Percentiles rank a stretch among this genome's conserved stretches.
These are phyloP conservation scores for Andrena chrysosceles DNA, from an alignment of 2,888 invertebrate genomes.

Conservation along the genomic window DNA sequence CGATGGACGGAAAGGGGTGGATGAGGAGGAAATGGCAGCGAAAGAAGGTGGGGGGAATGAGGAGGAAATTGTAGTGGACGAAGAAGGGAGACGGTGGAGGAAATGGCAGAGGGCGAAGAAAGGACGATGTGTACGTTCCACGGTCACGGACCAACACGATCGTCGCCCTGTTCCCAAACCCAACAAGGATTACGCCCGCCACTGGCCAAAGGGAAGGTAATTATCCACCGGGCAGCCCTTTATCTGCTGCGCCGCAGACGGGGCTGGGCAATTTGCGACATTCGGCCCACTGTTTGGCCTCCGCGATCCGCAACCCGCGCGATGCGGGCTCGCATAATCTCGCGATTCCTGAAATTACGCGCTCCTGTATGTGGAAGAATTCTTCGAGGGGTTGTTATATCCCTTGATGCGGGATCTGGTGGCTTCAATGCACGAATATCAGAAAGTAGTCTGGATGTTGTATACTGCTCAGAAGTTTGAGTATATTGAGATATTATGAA, in stretches of 20 bases:
- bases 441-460: no score
- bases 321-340: slow-evolving; percentile 28
- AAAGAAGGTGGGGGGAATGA: neutral
- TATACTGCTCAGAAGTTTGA: no score
- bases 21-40: neutral
- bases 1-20: no score
- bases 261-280: slow-evolving; percentile 29
- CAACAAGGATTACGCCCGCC: slow-evolving; percentile 50
- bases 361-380: neutral
- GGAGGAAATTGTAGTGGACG: neutral
- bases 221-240: slow-evolving; percentile 63
- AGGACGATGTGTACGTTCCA: slow-evolving; percentile 2
- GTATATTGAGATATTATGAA: no score
- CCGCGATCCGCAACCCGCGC: neutral
- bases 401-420: neutral
- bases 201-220: slow-evolving; percentile 57
- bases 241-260: slow-evolving; percentile 62
- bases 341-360: slow-evolving; percentile 22
- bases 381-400: neutral
- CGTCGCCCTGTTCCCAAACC: slow-evolving; percentile 25
- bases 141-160: slow-evolving; percentile 30
- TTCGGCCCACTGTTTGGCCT: neutral
- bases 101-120: slow-evolving; percentile 34
- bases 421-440: no score
- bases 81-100: slow-evolving; percentile 4